Conservation (phyloP, 1,140 invertebrate genomes). For the Metopolophium dirhodum region DNA sequence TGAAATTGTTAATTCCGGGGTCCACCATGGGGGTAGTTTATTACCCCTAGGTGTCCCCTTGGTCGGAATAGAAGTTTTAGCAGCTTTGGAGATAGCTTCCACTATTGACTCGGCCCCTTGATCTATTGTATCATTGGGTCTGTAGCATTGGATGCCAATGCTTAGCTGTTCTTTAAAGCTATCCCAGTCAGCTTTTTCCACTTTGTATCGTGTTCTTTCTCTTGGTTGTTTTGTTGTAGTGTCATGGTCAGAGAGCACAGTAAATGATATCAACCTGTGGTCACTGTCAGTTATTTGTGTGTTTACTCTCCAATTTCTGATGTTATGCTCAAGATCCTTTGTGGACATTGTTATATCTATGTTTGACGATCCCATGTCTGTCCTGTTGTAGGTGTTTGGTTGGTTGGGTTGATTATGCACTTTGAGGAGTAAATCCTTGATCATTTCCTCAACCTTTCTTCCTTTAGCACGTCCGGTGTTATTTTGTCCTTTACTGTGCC, state of each 20-base stretch:
- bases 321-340: fast-evolving
- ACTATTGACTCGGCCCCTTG: neutral
- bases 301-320: neutral
- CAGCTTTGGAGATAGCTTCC: neutral
- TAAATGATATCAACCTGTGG: neutral
- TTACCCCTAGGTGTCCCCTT: neutral
- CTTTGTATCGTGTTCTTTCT: neutral
- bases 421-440: neutral
- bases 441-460: neutral
- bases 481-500: neutral
- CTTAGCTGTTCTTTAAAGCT: neutral
- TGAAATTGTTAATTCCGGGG: neutral
- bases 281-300: neutral
- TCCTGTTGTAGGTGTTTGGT: neutral
- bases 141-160: fast-evolving
- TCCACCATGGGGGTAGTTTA: neutral
- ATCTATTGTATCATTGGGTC: neutral
- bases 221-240: fast-evolving
- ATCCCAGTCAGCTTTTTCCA: neutral
- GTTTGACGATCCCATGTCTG: neutral
- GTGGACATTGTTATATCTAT: neutral
- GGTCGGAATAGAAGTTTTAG: neutral
- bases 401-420: neutral
- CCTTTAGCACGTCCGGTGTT: neutral
- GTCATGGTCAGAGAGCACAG: fast-evolving